Conservation (phyloP, 2,797 vertebrate species). For the Melanotaenia pygmaea region DNA sequence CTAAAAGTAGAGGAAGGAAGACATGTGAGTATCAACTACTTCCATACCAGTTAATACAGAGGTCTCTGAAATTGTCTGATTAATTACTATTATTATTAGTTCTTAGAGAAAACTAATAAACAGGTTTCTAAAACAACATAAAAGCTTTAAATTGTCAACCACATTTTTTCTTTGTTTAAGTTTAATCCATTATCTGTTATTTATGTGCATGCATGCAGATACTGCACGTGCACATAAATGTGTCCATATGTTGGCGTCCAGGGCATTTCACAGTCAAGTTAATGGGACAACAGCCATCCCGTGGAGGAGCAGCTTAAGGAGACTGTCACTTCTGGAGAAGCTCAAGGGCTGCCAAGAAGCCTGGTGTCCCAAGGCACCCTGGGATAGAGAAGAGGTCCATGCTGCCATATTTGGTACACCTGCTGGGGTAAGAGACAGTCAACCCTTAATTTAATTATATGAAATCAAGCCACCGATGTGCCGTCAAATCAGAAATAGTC, state of each 20-base stretch:
- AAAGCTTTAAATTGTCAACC: not conserved
- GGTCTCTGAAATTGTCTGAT: not conserved
- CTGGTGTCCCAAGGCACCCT: constrained; percentile 78
- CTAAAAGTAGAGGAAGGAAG: constrained; percentile 11
- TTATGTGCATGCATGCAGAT: not conserved
- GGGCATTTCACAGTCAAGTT: constrained; percentile 55
- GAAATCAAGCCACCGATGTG: too few species aligned
- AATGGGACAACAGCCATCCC: constrained; percentile 73
- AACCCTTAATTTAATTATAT: too few species aligned
- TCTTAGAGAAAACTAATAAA: not conserved
- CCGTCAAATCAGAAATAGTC: too few species aligned
- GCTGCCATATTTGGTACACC: constrained; percentile 72
- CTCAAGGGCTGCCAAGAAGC: constrained; percentile 76
- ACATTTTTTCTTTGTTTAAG: not conserved
- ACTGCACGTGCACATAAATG: not conserved
- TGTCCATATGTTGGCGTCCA: constrained; percentile 39
- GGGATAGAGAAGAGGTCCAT: constrained; percentile 72
- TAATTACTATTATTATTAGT: not conserved
- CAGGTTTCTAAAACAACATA: not conserved
- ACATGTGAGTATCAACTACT: constrained; percentile 65
- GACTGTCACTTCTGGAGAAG: constrained; percentile 67
- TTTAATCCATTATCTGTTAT: not conserved
- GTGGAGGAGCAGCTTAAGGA: constrained; percentile 67
- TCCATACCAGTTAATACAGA: not conserved
- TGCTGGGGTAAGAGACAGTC: constrained; percentile 70